phyloP scores from a whole-genome alignment of 2,888 invertebrate species.

The Bellardia bayeri region DNA sequence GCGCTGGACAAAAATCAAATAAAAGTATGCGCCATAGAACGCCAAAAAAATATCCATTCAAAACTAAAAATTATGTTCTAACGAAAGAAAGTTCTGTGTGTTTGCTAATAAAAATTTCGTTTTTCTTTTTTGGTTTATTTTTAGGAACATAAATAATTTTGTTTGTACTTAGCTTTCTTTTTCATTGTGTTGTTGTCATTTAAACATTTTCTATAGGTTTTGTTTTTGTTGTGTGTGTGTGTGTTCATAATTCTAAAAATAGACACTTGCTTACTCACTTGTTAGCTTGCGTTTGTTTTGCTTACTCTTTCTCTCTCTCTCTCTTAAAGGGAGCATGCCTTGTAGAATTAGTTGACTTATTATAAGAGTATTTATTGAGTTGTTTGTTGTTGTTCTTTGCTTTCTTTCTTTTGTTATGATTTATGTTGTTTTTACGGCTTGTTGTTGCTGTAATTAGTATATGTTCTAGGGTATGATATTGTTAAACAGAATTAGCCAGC shows the following conservation, averaged over 20 bases:
- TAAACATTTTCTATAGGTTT: background rate
- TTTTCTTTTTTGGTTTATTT: conserved; percentile 4
- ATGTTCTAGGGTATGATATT: background rate
- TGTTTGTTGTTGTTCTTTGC: background rate
- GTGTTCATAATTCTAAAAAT: conserved; percentile 17
- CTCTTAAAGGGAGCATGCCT: conserved; percentile 61
- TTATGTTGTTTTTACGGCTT: conserved; percentile 9
- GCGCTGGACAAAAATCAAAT: conserved; percentile 43
- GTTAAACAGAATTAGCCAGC: conserved; percentile 22
- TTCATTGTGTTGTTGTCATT: conserved; percentile 14
- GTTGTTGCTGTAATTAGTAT: conserved; percentile 25
- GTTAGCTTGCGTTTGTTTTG: background rate
- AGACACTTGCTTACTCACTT: conserved; percentile 21
- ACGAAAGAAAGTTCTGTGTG: conserved; percentile 7
- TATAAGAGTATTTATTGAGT: background rate
- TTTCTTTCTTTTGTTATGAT: background rate
- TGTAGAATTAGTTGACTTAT: conserved; percentile 50
- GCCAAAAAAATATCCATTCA: background rate
- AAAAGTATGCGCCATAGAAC: background rate
- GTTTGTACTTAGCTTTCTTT: background rate
- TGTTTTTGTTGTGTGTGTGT: conserved; percentile 17
- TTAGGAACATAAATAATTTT: conserved; percentile 15
- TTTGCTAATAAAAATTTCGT: no score
- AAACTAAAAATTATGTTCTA: background rate
- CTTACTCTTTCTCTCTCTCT: conserved; percentile 26